A percentile compares a stretch with the other conserved stretches of the same genome.
These are phyloP conservation scores for Myotis daubentonii DNA, from an alignment of 2,797 vertebrate species.

Conservation along the genomic window DNA sequence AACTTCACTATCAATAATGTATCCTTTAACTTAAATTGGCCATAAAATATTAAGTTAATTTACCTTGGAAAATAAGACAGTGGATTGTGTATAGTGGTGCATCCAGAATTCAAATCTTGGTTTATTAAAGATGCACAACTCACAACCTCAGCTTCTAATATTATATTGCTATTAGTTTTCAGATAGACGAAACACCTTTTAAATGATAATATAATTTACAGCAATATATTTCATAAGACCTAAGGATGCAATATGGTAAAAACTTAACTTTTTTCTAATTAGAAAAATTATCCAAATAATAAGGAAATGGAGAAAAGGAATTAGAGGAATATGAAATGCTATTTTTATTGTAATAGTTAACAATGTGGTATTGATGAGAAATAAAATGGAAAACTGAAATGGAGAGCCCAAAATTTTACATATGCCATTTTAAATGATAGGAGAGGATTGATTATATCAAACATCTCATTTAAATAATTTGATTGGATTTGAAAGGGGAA, in stretches of 20 bases:
- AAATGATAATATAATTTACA: not conserved
- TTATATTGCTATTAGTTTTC: not conserved
- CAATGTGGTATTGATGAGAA: not conserved
- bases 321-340: not conserved
- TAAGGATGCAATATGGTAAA: not conserved
- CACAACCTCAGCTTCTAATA: not conserved
- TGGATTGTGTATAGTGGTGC: not conserved
- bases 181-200: not conserved
- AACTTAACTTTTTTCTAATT: not conserved
- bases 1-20: not conserved
- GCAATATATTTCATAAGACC: not conserved
- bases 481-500: not conserved
- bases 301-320: not conserved
- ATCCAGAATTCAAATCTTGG: not conserved
- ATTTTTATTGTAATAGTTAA: not conserved
- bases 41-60: not conserved
- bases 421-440: not conserved
- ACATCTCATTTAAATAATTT: not conserved
- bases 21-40: not conserved
- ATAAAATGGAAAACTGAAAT: not conserved
- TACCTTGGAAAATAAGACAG: not conserved
- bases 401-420: not conserved
- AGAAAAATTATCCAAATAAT: not conserved
- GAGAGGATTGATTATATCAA: not conserved
- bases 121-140: not conserved